phyloP scores from a whole-genome alignment of 2,113 vertebrate species.

The Nesoenas mayeri region DNA sequence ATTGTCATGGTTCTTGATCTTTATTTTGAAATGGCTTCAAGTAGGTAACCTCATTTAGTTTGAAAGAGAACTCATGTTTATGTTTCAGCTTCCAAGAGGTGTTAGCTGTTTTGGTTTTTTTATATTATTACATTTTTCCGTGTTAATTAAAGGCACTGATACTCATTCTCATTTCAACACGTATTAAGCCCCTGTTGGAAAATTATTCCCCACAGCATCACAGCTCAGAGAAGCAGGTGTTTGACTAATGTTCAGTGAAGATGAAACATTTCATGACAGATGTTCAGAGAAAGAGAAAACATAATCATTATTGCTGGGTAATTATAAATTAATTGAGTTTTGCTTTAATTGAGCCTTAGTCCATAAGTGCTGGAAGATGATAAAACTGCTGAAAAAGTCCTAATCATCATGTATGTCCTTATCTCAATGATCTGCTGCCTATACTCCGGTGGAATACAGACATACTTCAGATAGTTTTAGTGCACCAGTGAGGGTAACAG shows the following conservation, averaged over 20 bases:
- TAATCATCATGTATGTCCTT: background rate
- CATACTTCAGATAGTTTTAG: background rate
- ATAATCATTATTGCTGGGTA: slow-evolving; percentile 27
- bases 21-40: background rate
- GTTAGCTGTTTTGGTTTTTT: background rate
- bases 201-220: background rate
- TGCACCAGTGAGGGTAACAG: background rate
- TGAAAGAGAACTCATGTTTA: background rate
- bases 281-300: slow-evolving; percentile 44
- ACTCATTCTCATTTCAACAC: background rate
- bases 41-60: background rate
- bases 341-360: background rate
- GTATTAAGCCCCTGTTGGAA: background rate
- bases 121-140: background rate
- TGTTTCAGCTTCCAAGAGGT: background rate
- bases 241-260: slow-evolving; percentile 25
- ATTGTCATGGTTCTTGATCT: background rate
- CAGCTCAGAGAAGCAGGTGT: slow-evolving; percentile 44
- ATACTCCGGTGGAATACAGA: background rate
- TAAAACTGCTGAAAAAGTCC: background rate
- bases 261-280: slow-evolving; percentile 26
- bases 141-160: slow-evolving; percentile 3
- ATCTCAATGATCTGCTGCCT: background rate
- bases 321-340: slow-evolving; percentile 54
- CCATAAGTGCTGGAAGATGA: background rate